Evolutionary conservation across 2,113 vertebrate genomes (phyloP).

Genomic region (Anarhynchus alexandrinus): DNA sequence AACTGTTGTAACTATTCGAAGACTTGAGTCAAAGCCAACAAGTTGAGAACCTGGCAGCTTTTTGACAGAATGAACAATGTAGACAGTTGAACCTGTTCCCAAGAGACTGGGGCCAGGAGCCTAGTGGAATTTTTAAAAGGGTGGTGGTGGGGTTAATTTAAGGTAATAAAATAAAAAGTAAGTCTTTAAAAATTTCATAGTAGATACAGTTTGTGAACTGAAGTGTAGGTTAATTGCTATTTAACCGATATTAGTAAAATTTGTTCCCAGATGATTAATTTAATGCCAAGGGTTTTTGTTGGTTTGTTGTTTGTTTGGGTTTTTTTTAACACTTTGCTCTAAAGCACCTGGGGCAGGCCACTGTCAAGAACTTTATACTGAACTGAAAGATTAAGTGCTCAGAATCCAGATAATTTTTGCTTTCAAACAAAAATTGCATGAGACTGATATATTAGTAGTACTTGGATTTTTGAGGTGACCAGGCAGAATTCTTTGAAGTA

Average conservation of each 20-base stretch:
- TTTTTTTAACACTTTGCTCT: background rate
- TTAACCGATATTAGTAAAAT: background rate
- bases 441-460: background rate
- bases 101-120: background rate
- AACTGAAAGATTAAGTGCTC: background rate
- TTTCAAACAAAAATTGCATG: background rate
- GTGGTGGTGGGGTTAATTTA: background rate
- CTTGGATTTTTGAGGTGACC: background rate
- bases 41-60: rapidly evolving
- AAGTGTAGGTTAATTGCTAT: background rate
- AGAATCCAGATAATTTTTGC: background rate
- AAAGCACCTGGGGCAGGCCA: background rate
- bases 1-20: background rate
- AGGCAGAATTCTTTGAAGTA: background rate
- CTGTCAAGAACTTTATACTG: background rate
- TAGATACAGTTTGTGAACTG: background rate
- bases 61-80: background rate
- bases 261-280: background rate
- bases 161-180: background rate
- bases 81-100: background rate
- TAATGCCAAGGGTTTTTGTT: background rate
- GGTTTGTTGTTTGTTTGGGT: background rate
- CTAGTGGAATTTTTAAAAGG: background rate
- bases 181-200: background rate
- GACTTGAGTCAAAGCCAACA: background rate